Base-by-base conservation (phyloP, 2,888 invertebrate genomes). In the Hypomecis atomaria region DNA sequence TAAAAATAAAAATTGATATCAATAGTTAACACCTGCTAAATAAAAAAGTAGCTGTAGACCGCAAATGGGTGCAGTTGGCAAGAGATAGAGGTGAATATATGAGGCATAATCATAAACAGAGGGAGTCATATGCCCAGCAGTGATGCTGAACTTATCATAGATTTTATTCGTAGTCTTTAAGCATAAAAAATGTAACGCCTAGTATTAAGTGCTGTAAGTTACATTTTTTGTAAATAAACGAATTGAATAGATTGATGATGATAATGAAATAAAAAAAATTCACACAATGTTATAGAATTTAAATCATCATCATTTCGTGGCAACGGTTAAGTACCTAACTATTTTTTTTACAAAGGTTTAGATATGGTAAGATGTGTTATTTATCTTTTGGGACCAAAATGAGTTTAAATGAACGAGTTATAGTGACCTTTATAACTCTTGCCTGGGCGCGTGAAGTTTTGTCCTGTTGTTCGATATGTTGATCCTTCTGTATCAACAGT, bases 391-490 rank as follows among this genome's bases (percentile, higher is more conserved):
- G n/a, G n/a, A n/a, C n/a, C n/a, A n/a, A n/a, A n/a, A n/a, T n/a
- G n/a, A n/a, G n/a, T 34, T n/a, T 6, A 5, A 49, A 62, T 38
- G 7, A 66, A 67, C 71, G 65, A 71, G 62, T 67, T 74, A 23
- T 23, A 82, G 78, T 84, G 74, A 94, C 94, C 88, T 94, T 94
- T 71, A 95, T 88, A 72, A 94, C 89, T 79, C 94, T 94, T 83
- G 94, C 94, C 90, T 94, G 94, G 75, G 94, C 94, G 73, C 92
- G 93, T 80, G 95, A 92, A 64, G 94, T 92, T 61, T 94, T 94
- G 65, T 93, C 93, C 73, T 94, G 94, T 58, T 94, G 93, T 57
- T 94, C 94, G 8, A 95, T 79, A 65, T 94, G 93, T 59, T 93
- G 91, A 42, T 94, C 94, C 70, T 93, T 94, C 70, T 94, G 92